Percentiles rank a stretch among this genome's conserved stretches.
Evolutionary conservation across 2,888 invertebrate species (phyloP).

Genomic region (Rugalucina vietnamica): DNA sequence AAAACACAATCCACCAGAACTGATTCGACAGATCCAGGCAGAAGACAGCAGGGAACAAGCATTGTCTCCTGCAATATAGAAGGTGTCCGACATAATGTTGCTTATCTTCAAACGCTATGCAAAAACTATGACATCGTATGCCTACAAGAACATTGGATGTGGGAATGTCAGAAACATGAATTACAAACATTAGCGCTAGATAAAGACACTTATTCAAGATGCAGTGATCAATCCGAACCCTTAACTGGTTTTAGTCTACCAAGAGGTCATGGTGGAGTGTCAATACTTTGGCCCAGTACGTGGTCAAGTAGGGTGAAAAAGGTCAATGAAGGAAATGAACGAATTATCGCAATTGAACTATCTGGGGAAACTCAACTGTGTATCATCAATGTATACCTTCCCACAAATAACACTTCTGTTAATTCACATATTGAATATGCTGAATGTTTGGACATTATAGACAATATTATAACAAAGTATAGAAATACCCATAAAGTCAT

Average conservation of each 20-base stretch:
- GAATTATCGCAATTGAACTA: background rate
- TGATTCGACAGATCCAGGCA: background rate
- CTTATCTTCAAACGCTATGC: background rate
- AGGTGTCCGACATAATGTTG: background rate
- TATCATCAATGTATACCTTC: constrained; percentile 1
- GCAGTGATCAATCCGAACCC: background rate
- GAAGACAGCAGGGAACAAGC: background rate
- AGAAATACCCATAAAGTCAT: background rate
- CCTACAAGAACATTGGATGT: background rate
- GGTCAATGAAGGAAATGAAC: background rate
- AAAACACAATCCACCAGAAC: constrained; percentile 3
- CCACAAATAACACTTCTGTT: background rate
- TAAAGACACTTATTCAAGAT: background rate
- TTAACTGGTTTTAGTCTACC: background rate
- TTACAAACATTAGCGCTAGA: background rate
- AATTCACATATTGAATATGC: constrained; percentile 4
- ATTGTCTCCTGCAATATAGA: background rate
- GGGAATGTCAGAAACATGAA: background rate
- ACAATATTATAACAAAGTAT: background rate
- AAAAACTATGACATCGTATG: background rate
- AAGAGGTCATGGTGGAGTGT: background rate
- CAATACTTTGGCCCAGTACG: background rate
- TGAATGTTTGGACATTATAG: constrained; percentile 2
- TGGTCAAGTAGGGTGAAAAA: background rate
- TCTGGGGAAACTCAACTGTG: background rate